phyloP scores from a whole-genome alignment of 2,797 vertebrate species.

The Sebastiscus albofasciatus region DNA sequence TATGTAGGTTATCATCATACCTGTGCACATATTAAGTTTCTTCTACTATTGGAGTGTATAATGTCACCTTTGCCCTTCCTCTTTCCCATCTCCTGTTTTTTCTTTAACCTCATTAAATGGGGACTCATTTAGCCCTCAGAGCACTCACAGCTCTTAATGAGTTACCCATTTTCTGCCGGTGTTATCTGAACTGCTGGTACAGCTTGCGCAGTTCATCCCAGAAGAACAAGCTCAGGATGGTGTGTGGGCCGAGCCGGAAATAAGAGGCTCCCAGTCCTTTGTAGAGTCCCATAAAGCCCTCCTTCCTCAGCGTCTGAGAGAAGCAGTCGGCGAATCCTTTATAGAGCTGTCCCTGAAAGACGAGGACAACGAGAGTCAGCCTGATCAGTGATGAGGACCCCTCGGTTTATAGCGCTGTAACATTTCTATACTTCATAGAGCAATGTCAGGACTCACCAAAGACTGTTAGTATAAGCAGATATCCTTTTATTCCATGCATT shows the following conservation, averaged over 20 bases:
- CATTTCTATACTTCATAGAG: neutral
- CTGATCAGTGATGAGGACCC: neutral
- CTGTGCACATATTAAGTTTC: neutral
- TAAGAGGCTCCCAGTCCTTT: slow-evolving; percentile 87
- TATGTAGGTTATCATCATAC: neutral
- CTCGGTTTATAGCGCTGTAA: neutral
- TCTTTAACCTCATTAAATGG: slow-evolving; percentile 38
- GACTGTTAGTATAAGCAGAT: too few relatives aligned
- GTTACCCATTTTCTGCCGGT: slow-evolving; percentile 34
- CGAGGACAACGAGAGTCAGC: slow-evolving; percentile 11
- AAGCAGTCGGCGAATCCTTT: slow-evolving; percentile 83
- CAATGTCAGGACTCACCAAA: neutral
- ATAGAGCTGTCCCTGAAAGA: slow-evolving; percentile 80
- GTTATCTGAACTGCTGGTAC: slow-evolving; percentile 71
- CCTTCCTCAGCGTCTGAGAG: slow-evolving; percentile 80
- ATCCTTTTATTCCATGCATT: too few relatives aligned
- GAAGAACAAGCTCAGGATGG: slow-evolving; percentile 85
- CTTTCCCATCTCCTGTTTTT: slow-evolving; percentile 15
- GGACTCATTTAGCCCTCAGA: slow-evolving; percentile 26
- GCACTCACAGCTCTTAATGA: slow-evolving; percentile 46
- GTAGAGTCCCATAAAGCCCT: slow-evolving; percentile 83
- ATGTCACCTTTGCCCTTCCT: slow-evolving; percentile 21
- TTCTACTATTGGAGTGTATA: slow-evolving; percentile 37
- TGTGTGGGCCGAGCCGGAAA: slow-evolving; percentile 87
- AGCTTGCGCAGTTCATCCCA: slow-evolving; percentile 84